A percentile compares a stretch with the other conserved stretches of the same genome.
Evolutionary conservation across 2,797 vertebrate species (phyloP).

Genomic region (Acanthis flammea): DNA sequence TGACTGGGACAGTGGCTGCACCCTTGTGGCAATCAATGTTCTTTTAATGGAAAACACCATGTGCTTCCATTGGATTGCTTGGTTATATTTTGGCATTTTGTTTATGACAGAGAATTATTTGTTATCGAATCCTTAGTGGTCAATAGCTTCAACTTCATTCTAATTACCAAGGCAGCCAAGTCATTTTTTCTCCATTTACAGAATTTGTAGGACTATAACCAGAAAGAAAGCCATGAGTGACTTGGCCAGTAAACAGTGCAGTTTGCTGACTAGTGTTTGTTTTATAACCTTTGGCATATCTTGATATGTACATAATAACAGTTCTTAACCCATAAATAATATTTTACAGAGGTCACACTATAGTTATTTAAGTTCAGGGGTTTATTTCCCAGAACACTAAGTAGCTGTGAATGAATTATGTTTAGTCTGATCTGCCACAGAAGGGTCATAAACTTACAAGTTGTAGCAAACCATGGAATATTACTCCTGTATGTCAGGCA

Average conservation of each 20-base stretch:
- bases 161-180: constrained; percentile 52
- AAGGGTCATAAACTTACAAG: constrained; percentile 75
- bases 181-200: constrained; percentile 30
- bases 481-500: constrained; percentile 72
- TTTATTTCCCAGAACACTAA: constrained; percentile 78
- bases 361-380: constrained; percentile 77
- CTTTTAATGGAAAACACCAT: constrained; percentile 1
- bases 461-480: constrained; percentile 73
- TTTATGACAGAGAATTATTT: constrained; percentile 40
- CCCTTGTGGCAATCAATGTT: not conserved
- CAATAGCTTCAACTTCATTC: constrained; percentile 34
- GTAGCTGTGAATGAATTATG: constrained; percentile 79
- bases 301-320: constrained; percentile 72
- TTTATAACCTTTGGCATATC: constrained; percentile 74
- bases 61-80: not conserved
- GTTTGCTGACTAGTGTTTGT: constrained; percentile 67
- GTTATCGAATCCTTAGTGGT: constrained; percentile 25
- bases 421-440: constrained; percentile 77
- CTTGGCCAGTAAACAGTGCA: constrained; percentile 42
- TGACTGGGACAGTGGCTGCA: not conserved
- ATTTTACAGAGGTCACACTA: constrained; percentile 78
- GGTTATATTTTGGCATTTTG: constrained; percentile 3
- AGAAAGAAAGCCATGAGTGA: constrained; percentile 53
- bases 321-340: constrained; percentile 76
- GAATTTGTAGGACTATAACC: constrained; percentile 50